Percentiles rank a stretch among this genome's conserved stretches.
phyloP scores from a whole-genome alignment of 2,797 vertebrate genomes.

The Schizothorax lantsangensis region DNA sequence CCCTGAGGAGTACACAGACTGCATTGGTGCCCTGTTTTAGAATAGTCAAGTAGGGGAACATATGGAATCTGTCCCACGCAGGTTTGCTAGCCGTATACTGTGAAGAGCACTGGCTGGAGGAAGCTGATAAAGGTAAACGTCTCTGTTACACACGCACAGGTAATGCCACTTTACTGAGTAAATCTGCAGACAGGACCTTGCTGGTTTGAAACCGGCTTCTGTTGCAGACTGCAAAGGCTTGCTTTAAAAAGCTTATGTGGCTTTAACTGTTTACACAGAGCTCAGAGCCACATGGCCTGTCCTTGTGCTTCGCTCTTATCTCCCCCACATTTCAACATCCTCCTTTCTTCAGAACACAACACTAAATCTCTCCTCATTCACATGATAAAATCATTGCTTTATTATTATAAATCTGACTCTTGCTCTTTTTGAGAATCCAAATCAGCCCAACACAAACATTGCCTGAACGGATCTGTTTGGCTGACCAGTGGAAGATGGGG shows the following conservation, averaged over 20 bases:
- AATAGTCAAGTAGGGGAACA: conserved; percentile 7
- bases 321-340: conserved; percentile 46
- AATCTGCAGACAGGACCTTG: conserved; percentile 17
- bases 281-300: conserved; percentile 39
- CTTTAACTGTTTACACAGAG: conserved; percentile 39
- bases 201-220: conserved; percentile 28
- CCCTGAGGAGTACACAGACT: neutral
- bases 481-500: neutral
- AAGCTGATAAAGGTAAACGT: conserved; percentile 11
- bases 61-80: neutral
- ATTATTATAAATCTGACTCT: neutral
- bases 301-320: conserved; percentile 47
- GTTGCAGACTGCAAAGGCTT: neutral
- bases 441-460: neutral
- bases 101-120: neutral
- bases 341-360: neutral
- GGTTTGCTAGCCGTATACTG: neutral
- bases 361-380: conserved; percentile 11
- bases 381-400: neutral
- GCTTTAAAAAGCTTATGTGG: conserved; percentile 33
- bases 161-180: neutral
- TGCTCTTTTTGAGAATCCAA: neutral
- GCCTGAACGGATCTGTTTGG: neutral
- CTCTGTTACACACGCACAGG: neutral
- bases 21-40: neutral